Percentiles rank a stretch among this genome's conserved stretches.
Evolutionary conservation across 2,113 vertebrate species (phyloP).

Genomic region (Ictidomys tridecemlineatus): DNA sequence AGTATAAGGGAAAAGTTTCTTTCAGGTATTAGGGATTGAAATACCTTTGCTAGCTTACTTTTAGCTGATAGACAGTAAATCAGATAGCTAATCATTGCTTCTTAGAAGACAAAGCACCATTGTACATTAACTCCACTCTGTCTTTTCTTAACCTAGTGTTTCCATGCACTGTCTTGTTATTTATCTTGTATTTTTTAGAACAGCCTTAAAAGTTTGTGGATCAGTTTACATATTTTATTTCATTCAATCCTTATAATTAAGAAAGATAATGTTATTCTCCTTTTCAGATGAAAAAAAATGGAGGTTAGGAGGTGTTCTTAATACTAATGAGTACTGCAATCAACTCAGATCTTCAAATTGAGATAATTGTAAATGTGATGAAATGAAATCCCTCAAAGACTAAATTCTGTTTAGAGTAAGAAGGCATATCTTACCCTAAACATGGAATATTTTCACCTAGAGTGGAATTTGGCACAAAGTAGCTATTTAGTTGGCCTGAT

Average conservation of each 20-base stretch:
- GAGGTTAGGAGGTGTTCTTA: background rate
- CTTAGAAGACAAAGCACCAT: background rate
- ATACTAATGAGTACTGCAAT: background rate
- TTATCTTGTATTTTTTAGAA: background rate
- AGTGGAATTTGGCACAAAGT: background rate
- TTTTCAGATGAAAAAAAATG: slow-evolving; percentile 5
- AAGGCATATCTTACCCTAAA: background rate
- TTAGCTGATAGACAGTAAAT: background rate
- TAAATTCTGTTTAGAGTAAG: background rate
- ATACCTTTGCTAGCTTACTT: background rate
- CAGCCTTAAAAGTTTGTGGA: background rate
- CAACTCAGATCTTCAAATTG: background rate
- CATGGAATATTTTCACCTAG: background rate
- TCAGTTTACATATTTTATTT: slow-evolving; percentile 37
- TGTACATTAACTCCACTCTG: background rate
- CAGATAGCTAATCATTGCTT: background rate
- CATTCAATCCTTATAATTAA: slow-evolving; percentile 6
- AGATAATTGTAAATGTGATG: background rate
- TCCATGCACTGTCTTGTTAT: background rate
- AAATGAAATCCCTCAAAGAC: background rate
- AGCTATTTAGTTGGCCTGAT: background rate
- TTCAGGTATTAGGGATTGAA: background rate
- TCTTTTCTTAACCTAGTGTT: no score
- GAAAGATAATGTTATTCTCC: background rate
- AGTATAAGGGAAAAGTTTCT: background rate